Evolutionary conservation across 2,113 vertebrate genomes (phyloP).

Genomic region (Marmota monax): DNA sequence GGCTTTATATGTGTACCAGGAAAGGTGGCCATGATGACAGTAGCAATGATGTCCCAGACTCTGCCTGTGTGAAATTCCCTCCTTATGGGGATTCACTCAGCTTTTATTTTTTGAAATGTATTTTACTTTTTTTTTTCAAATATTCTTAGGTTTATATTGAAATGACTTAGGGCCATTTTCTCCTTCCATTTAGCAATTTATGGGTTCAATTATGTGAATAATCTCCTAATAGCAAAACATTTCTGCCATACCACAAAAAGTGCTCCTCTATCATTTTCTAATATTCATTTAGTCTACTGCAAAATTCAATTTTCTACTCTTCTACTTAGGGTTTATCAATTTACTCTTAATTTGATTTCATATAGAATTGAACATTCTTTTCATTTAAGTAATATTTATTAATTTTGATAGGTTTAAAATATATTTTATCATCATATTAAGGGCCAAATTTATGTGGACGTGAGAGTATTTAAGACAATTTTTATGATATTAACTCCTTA

Average conservation of each 20-base stretch:
- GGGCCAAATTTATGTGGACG: neutral
- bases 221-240: neutral
- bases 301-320: neutral
- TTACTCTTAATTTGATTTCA: constrained; percentile 40
- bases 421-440: neutral
- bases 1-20: neutral
- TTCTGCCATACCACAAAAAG: neutral
- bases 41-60: too few relatives aligned
- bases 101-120: neutral
- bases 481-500: neutral
- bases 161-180: neutral
- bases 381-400: neutral
- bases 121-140: neutral
- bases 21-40: neutral
- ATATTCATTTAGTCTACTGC: neutral
- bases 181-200: neutral
- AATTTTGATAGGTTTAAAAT: constrained; percentile 22
- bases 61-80: too few relatives aligned
- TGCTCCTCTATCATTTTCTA: neutral
- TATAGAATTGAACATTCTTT: constrained; percentile 23
- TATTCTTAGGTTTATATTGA: neutral
- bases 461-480: neutral
- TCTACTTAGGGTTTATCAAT: neutral
- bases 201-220: neutral
- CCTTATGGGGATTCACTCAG: neutral